A percentile compares a stretch with the other conserved stretches of the same genome.
Evolutionary conservation across 2,113 vertebrate genomes (phyloP).

Genomic region (Argyrosomus japonicus): DNA sequence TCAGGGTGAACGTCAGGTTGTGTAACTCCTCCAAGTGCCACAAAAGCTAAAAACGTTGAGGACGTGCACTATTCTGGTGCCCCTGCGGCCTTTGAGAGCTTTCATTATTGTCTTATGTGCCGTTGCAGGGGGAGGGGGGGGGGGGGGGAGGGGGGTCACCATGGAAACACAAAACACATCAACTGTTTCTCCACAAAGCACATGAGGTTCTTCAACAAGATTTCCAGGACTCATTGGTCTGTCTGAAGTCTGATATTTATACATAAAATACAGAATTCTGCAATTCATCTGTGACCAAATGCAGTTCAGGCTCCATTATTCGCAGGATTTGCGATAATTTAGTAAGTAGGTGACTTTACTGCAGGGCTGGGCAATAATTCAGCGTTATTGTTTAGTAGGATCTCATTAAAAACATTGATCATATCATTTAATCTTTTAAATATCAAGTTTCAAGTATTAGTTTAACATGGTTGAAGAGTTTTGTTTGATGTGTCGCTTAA

Average conservation of each 20-base stretch:
- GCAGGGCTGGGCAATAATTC: background rate
- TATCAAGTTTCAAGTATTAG: background rate
- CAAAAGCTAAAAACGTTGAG: conserved; percentile 57
- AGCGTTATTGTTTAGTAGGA: background rate
- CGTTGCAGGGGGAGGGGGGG: background rate
- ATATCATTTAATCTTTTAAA: background rate
- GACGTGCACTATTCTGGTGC: conserved; percentile 65
- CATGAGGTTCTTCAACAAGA: conserved; percentile 64
- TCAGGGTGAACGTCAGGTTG: conserved; percentile 72
- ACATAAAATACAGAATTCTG: conserved; percentile 6
- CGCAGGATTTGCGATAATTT: background rate
- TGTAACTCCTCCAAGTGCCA: conserved; percentile 70
- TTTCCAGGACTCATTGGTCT: conserved; percentile 49
- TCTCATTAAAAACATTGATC: background rate
- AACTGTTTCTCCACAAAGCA: conserved; percentile 59
- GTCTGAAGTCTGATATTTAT: conserved; percentile 51
- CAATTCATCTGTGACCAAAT: background rate
- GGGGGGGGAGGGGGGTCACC: conserved; percentile 54
- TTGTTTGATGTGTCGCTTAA: background rate
- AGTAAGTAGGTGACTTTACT: background rate
- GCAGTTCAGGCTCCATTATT: conserved; percentile 5
- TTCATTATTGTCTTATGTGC: conserved; percentile 77
- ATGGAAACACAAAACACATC: conserved; percentile 78
- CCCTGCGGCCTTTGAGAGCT: conserved; percentile 73
- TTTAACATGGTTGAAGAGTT: background rate